Evolutionary conservation across 2,888 invertebrate genomes (phyloP), one percentile per base, ranked within the genome.

Genomic region (Gymnosoma rotundatum): DNA sequence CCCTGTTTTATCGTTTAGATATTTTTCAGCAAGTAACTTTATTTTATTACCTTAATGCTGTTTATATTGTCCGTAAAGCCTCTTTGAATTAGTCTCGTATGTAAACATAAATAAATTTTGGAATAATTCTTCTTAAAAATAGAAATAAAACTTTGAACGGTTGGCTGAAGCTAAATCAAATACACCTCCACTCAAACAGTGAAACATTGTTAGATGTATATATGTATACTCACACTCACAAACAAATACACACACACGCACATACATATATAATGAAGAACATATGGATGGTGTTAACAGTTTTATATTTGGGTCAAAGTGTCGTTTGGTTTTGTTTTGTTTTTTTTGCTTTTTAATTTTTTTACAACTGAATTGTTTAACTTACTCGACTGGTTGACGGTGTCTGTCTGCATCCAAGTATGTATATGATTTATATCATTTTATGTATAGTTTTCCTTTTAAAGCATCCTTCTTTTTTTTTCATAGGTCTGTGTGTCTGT

Each of bases 301-400:
- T 74, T 79, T 75, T 32, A 75, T 66, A 79, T 79, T 79, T 83
- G 66, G 83, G 83, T 79, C 83, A 79, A 75, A 83, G 61, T 83
- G 75, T 76, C 83, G 74, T 66, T 69, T 70, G 21, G 16, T 58
- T 74, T 38, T 54, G 61, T 54, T 61, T 63, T 16, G 52, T 25
- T 21, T 38, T 10, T 52, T 10, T 52, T 52, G n/a, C n/a, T n/a
- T n/a, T n/a, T n/a, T n/a, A n/a, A 16, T 6, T 32, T 42, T 42
- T 12, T 12, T 10, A n/a, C n/a, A 10, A 52, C 50, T 52, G 18
- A 14, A 48, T 16, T 48, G 14, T 16, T 16, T n/a, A 9, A 4
- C 21, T 42, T 38, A 25, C 52, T 32, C 58, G 60, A 48, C 21
- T 63, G 48, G 10, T 42, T 42, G 52, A 14, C 61, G n/a, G 32